Evolutionary conservation across 2,797 vertebrate species (phyloP).

Genomic region (Chiloscyllium punctatum): DNA sequence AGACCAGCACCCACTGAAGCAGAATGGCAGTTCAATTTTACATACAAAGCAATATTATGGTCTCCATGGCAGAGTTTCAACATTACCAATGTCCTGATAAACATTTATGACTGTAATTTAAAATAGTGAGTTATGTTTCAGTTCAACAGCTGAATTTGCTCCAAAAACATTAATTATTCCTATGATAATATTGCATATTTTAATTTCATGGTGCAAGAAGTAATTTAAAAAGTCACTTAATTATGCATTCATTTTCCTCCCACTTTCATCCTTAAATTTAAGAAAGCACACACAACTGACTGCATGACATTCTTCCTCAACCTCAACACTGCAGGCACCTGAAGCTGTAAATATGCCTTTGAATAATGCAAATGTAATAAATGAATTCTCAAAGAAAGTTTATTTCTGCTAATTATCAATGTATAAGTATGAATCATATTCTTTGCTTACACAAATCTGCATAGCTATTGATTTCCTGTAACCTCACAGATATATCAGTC

Average conservation of each 20-base stretch:
- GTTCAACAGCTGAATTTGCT: background rate
- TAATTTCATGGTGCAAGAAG: background rate
- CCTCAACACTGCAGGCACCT: background rate
- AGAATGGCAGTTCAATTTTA: slow-evolving; percentile 21
- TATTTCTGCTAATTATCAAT: background rate
- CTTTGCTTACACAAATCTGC: background rate
- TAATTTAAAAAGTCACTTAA: background rate
- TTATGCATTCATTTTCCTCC: slow-evolving; percentile 21
- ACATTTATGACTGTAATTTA: background rate
- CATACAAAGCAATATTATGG: background rate
- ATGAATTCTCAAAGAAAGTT: background rate
- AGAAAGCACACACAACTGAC: background rate
- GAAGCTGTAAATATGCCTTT: background rate
- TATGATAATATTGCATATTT: background rate
- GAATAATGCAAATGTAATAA: background rate
- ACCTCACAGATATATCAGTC: too few species aligned
- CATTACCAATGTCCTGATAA: background rate
- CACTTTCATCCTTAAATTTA: background rate
- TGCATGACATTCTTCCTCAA: background rate
- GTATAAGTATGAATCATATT: background rate
- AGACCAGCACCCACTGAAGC: background rate
- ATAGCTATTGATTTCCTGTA: background rate
- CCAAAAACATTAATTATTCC: background rate
- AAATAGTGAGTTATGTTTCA: background rate
- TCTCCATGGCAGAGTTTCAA: background rate